Conservation (phyloP, 2,888 invertebrate genomes). For the Geophilus truncorum region DNA sequence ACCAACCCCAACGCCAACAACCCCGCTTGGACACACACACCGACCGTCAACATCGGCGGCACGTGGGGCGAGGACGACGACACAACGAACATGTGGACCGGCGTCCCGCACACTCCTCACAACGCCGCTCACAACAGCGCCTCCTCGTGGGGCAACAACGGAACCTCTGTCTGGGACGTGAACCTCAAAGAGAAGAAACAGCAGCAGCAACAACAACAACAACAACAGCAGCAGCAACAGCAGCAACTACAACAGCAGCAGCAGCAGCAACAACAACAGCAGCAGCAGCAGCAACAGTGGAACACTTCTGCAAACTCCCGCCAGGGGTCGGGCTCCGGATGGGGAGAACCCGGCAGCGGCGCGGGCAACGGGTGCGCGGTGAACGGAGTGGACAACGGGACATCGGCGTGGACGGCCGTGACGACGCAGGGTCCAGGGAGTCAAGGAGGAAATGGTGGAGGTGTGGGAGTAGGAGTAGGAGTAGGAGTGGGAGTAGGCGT, state of each 20-base stretch:
- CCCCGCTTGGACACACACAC: slow-evolving; percentile 90
- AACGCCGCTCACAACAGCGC: no score
- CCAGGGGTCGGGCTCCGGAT: slow-evolving; percentile 31
- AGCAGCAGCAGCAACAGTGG: neutral
- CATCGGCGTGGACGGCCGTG: slow-evolving; percentile 41
- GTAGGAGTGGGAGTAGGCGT: no score
- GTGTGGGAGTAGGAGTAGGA: no score
- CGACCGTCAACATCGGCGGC: slow-evolving; percentile 80
- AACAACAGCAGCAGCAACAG: slow-evolving; percentile 38
- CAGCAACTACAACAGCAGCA: neutral
- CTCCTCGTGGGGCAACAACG: slow-evolving; percentile 52
- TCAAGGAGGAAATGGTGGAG: no score
- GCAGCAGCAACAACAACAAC: slow-evolving; percentile 44
- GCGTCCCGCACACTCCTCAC: slow-evolving; percentile 59
- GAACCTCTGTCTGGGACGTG: slow-evolving; percentile 42
- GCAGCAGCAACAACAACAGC: neutral
- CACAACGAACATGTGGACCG: slow-evolving; percentile 82
- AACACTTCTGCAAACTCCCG: no score
- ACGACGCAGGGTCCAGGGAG: no score
- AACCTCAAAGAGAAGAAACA: slow-evolving; percentile 22
- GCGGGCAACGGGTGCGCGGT: neutral
- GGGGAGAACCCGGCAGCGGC: slow-evolving; percentile 30
- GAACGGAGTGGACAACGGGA: slow-evolving; percentile 36
- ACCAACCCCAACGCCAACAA: slow-evolving; percentile 51
- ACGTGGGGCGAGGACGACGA: slow-evolving; percentile 95